A percentile compares a stretch with the other conserved stretches of the same genome.
Evolutionary conservation across 1,140 invertebrate genomes (phyloP).

Genomic region (Orius laevigatus): DNA sequence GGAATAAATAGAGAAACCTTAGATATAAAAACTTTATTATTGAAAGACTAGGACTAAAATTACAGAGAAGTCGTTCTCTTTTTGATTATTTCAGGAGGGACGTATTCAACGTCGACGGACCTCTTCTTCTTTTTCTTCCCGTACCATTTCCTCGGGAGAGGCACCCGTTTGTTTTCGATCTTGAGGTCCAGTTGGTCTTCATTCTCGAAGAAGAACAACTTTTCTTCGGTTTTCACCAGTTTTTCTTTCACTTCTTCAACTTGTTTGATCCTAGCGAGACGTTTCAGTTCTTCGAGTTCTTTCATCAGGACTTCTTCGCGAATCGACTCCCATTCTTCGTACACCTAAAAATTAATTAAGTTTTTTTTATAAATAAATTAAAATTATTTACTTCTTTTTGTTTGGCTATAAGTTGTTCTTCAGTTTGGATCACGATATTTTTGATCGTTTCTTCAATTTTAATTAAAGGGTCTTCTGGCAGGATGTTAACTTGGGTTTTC

Average conservation of each 20-base stretch:
- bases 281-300: slow-evolving; percentile 37
- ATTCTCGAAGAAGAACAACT: slow-evolving; percentile 63
- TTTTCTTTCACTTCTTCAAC: slow-evolving; percentile 41
- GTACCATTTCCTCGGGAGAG: slow-evolving; percentile 1
- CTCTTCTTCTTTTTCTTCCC: slow-evolving; percentile 16
- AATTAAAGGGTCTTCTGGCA: slow-evolving; percentile 24
- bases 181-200: slow-evolving; percentile 52
- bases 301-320: slow-evolving; percentile 28
- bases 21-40: slow-evolving; percentile 9
- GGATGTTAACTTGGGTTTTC: no score
- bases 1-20: no score
- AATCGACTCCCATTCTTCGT: slow-evolving; percentile 36
- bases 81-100: slow-evolving; percentile 19
- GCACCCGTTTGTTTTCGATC: slow-evolving; percentile 34
- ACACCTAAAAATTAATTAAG: slow-evolving; percentile 28
- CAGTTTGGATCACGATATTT: slow-evolving; percentile 31
- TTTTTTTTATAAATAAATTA: no score
- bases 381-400: slow-evolving; percentile 32
- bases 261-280: slow-evolving; percentile 32
- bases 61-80: slow-evolving; percentile 2
- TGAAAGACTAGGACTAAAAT: not conserved
- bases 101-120: slow-evolving; percentile 10
- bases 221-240: slow-evolving; percentile 40
- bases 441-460: slow-evolving; percentile 34
- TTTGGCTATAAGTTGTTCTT: slow-evolving; percentile 32